These are phyloP conservation scores for Malurus alboscapulatus DNA, from an alignment of 2,113 vertebrate species.

Conservation along the genomic window DNA sequence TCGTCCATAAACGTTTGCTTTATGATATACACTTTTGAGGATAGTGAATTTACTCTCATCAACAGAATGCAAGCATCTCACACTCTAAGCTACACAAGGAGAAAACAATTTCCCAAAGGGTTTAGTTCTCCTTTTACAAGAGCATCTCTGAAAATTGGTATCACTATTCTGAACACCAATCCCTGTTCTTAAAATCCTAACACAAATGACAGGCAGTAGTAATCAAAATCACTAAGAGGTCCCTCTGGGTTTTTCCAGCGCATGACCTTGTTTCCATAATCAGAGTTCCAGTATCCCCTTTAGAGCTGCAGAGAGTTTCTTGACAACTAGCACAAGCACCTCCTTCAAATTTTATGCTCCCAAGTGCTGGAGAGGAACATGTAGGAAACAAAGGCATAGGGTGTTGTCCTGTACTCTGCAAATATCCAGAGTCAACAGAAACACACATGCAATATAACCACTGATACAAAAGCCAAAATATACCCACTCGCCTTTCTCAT, in stretches of 20 bases:
- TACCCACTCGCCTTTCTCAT: rapidly evolving
- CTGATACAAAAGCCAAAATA: rapidly evolving
- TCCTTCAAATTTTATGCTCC: background rate
- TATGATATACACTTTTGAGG: background rate
- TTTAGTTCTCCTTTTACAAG: background rate
- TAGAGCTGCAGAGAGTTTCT: conserved; percentile 1
- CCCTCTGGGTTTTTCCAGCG: background rate
- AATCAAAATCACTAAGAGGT: conserved; percentile 42
- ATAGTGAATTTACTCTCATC: background rate
- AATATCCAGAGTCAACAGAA: background rate
- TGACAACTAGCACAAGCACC: conserved; percentile 3
- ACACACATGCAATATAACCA: background rate
- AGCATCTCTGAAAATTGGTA: conserved; percentile 39
- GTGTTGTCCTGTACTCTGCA: background rate
- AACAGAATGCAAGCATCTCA: conserved; percentile 21
- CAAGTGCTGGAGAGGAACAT: background rate
- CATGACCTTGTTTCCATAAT: conserved; percentile 25
- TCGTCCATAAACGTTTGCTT: background rate
- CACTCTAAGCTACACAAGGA: conserved; percentile 8
- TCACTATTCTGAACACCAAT: background rate
- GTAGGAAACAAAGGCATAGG: background rate
- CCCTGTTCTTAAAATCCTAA: conserved; percentile 38
- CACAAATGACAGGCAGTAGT: conserved; percentile 2
- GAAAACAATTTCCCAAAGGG: conserved; percentile 33
- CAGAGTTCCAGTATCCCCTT: background rate